These are phyloP conservation scores for Hephaestus fuliginosus DNA, from an alignment of 2,797 vertebrate species.

Conservation along the genomic window DNA sequence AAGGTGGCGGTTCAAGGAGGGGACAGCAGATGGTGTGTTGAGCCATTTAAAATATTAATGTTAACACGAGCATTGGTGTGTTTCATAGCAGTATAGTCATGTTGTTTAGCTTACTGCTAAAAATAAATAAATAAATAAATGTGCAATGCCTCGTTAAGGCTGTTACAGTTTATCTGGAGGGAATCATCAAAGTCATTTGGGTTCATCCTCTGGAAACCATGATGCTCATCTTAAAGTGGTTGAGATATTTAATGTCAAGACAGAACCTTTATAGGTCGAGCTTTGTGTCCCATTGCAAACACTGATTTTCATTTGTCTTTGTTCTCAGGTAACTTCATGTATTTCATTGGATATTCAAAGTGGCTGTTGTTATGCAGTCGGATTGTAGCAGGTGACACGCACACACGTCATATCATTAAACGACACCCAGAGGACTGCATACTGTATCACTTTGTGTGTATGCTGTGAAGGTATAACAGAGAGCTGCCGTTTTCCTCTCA, in stretches of 20 bases:
- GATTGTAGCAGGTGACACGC: conserved; percentile 87
- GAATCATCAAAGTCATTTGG: not conserved
- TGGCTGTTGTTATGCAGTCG: conserved; percentile 90
- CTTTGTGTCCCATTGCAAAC: not conserved
- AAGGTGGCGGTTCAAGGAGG: too few species aligned
- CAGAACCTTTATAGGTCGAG: not conserved
- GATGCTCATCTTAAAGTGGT: not conserved
- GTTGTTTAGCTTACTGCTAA: not conserved
- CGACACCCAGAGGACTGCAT: not conserved
- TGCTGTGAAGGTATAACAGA: not conserved
- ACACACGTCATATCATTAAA: not conserved
- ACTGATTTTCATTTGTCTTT: conserved; percentile 11
- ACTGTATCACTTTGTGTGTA: not conserved
- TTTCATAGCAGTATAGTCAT: not conserved
- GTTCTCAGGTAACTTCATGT: conserved; percentile 89
- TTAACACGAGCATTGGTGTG: too few species aligned
- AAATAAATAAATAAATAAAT: not conserved
- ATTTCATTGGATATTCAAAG: conserved; percentile 90
- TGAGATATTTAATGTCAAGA: not conserved
- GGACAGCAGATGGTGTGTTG: too few species aligned
- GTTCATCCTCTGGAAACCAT: not conserved
- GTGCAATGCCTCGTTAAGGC: not conserved
- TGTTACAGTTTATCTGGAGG: not conserved
- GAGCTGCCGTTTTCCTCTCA: conserved; percentile 51
- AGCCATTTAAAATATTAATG: not conserved